A percentile compares a stretch with the other conserved stretches of the same genome.
Conservation (phyloP, 2,113 vertebrate species). For the Gambusia holbrooki region DNA sequence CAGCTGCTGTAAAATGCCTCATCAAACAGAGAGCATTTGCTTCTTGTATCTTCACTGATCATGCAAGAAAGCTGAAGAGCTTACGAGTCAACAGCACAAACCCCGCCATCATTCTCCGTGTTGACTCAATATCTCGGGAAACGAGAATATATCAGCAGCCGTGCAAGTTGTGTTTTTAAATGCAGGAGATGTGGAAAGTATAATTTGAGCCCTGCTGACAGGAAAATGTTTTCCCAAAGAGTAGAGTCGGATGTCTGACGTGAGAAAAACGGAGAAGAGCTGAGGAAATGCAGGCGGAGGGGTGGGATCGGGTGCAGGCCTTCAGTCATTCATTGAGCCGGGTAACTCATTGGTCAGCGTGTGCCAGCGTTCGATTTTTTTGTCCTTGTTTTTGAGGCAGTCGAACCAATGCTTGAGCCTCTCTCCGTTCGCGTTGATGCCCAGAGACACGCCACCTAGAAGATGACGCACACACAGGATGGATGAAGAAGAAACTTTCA, state of each 20-base stretch:
- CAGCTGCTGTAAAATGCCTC: conserved; percentile 25
- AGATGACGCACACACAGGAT: neutral
- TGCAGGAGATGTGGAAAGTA: conserved; percentile 23
- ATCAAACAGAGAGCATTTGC: conserved; percentile 6
- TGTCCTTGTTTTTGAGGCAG: conserved; percentile 99
- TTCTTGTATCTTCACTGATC: conserved; percentile 18
- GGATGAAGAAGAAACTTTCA: neutral
- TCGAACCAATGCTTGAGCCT: conserved; percentile 99
- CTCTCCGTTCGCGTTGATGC: conserved; percentile 97
- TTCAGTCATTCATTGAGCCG: conserved; percentile 92
- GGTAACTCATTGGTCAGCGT: conserved; percentile 96
- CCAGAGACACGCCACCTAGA: conserved; percentile 93
- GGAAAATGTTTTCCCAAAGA: conserved; percentile 41
- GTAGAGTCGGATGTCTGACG: conserved; percentile 21
- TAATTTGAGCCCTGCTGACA: conserved; percentile 58
- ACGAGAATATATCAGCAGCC: conserved; percentile 4
- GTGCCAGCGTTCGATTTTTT: conserved; percentile 99
- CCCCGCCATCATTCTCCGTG: neutral
- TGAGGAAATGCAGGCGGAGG: conserved; percentile 27
- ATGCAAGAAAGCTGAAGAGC: conserved; percentile 13
- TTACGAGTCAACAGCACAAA: conserved; percentile 1
- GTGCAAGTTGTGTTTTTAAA: conserved; percentile 5
- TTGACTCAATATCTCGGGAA: neutral
- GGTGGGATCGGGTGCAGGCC: conserved; percentile 34
- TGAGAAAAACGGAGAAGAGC: conserved; percentile 24